A percentile compares a stretch with the other conserved stretches of the same genome.
Conservation (phyloP, 2,888 invertebrate species). For the Perdita meconis region DNA sequence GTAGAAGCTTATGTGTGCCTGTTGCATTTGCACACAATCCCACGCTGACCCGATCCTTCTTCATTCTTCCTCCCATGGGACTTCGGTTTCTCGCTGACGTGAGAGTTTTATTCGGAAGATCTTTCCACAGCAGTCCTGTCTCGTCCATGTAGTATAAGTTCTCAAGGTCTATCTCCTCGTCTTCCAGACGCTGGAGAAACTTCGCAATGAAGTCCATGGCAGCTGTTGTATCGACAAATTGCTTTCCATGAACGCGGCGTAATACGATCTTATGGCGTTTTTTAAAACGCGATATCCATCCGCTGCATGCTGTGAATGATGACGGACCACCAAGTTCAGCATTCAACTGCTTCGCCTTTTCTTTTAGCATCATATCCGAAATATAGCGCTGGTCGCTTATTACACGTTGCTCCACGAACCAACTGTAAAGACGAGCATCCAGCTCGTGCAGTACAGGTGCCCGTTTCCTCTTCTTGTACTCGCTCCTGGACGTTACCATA, state of each 20-base stretch:
- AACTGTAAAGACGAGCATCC: constrained; percentile 8
- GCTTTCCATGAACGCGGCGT: neutral
- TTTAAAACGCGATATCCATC: neutral
- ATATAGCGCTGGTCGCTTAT: neutral
- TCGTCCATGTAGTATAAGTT: neutral
- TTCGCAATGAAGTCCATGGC: neutral
- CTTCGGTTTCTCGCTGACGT: neutral
- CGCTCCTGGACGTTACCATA: neutral
- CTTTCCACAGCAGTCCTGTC: neutral
- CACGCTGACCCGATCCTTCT: too few relatives aligned
- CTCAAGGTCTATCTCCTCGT: neutral
- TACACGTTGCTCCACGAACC: neutral
- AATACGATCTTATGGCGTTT: neutral
- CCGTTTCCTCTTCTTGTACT: neutral
- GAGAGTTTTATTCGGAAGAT: neutral
- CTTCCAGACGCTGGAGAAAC: neutral
- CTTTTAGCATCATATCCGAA: neutral
- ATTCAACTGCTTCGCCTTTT: neutral
- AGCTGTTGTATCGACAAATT: neutral
- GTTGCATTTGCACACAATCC: too few relatives aligned
- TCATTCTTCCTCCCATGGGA: neutral
- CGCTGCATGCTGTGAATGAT: neutral
- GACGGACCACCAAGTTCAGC: neutral
- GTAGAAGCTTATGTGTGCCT: too few relatives aligned
- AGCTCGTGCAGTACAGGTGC: neutral